These are phyloP conservation scores for Allolobophora icterica DNA, from an alignment of 2,888 invertebrate genomes.

Conservation along the genomic window DNA sequence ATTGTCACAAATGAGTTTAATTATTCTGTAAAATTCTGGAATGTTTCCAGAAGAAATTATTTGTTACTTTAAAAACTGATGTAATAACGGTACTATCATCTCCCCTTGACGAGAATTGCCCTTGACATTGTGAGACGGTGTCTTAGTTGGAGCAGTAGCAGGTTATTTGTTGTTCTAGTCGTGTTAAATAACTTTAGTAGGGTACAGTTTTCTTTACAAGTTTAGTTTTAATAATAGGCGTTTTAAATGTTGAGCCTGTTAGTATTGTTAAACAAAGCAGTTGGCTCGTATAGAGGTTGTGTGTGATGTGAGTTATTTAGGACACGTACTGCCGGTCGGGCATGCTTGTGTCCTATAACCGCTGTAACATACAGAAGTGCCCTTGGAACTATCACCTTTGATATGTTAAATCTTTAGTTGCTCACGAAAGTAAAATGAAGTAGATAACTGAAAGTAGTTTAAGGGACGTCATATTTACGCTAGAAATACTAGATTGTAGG, in stretches of 20 bases:
- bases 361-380: background rate
- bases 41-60: background rate
- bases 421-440: background rate
- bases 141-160: background rate
- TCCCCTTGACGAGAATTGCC: slow-evolving; percentile 4
- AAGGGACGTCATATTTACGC: background rate
- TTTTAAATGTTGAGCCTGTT: background rate
- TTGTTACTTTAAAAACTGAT: background rate
- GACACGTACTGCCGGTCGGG: background rate
- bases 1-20: background rate
- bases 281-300: background rate
- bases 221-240: background rate
- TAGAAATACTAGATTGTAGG: background rate
- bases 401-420: background rate
- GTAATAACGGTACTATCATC: slow-evolving; percentile 17
- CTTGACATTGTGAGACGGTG: slow-evolving; percentile 11
- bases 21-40: background rate
- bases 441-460: background rate
- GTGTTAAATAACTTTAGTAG: background rate
- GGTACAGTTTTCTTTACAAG: background rate
- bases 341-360: background rate
- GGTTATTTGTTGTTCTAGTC: background rate
- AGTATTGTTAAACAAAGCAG: background rate
- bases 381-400: slow-evolving; percentile 6
- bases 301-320: background rate